phyloP scores from a whole-genome alignment of 2,888 invertebrate genomes.

The Pherbina coryleti region DNA sequence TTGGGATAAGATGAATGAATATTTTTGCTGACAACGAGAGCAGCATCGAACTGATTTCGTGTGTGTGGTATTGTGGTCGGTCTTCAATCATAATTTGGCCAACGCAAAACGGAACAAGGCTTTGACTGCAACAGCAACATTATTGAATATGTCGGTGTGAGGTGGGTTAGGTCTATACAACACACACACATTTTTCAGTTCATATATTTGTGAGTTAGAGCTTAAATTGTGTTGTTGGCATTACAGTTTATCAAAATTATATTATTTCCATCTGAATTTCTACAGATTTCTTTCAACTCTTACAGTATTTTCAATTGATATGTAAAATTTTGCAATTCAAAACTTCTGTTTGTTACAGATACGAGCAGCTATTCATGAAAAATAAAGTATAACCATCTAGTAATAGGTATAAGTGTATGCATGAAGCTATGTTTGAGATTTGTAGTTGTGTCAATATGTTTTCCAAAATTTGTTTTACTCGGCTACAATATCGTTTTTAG shows the following conservation, averaged over 20 bases:
- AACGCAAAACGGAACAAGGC: neutral
- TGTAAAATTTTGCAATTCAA: no score
- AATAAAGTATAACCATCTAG: no score
- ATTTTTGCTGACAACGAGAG: neutral
- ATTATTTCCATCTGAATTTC: neutral
- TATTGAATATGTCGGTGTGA: neutral
- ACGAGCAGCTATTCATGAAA: no score
- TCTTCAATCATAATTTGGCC: constrained; percentile 37
- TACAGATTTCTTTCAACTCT: no score
- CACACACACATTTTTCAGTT: neutral
- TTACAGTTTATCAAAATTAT: neutral
- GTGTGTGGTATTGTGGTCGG: neutral
- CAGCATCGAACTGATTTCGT: constrained; percentile 5
- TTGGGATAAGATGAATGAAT: neutral
- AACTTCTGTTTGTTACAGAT: no score
- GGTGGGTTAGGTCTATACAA: neutral
- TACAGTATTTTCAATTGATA: no score
- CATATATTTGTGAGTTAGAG: neutral
- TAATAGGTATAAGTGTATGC: neutral
- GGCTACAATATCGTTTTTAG: neutral
- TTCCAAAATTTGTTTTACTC: neutral
- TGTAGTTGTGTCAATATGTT: neutral
- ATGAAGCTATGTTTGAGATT: neutral
- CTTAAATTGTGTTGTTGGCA: neutral
- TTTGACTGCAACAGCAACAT: constrained; percentile 9